Percentiles rank a stretch among this genome's conserved stretches.
Conservation (phyloP, 2,113 vertebrate genomes). For the Ammospiza nelsoni region DNA sequence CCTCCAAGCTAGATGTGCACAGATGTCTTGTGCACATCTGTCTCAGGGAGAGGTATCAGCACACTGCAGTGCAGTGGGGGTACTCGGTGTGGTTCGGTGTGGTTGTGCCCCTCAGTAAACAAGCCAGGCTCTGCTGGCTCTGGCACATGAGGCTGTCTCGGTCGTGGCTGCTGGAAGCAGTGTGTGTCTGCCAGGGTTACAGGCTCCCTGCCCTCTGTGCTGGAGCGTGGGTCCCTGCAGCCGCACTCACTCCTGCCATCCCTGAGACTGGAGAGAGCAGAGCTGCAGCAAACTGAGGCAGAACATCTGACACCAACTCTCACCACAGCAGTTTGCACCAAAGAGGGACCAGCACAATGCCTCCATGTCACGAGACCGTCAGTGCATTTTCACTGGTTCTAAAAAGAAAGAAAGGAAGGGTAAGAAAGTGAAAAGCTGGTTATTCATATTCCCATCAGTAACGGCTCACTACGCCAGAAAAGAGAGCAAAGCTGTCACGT, state of each 20-base stretch:
- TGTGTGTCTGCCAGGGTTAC: background rate
- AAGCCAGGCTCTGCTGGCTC: accelerated
- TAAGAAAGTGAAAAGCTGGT: background rate
- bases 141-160: background rate
- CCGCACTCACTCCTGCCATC: accelerated
- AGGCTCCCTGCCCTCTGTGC: background rate
- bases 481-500: background rate
- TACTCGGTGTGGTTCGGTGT: accelerated
- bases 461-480: background rate
- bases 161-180: background rate
- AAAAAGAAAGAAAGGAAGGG: background rate
- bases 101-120: background rate
- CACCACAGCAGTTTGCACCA: background rate
- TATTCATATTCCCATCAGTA: background rate
- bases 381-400: background rate
- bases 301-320: accelerated
- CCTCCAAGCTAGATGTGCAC: too few species aligned
- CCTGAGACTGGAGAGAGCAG: accelerated
- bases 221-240: accelerated
- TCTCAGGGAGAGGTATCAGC: accelerated
- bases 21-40: accelerated
- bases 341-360: background rate
- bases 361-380: background rate
- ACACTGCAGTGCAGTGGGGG: accelerated
- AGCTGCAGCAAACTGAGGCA: background rate